Percentiles rank a stretch among this genome's conserved stretches.
Evolutionary conservation across 37 sponge, comb jelly and placozoan species (phyloP).

Genomic region (Lycopodina hypogea): DNA sequence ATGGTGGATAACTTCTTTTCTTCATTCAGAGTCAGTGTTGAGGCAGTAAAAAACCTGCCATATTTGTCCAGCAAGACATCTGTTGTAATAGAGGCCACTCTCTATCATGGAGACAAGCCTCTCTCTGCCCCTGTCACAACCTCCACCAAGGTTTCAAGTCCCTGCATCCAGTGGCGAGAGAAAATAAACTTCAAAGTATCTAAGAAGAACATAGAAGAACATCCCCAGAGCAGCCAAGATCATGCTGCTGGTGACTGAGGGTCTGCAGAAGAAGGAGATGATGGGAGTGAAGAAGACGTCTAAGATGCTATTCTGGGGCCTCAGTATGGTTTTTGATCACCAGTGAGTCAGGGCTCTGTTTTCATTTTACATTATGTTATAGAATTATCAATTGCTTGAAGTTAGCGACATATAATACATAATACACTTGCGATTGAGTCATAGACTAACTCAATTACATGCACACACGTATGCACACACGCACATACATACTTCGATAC

Average conservation of each 20-base stretch:
- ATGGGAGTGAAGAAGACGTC: slow-evolving; percentile 16
- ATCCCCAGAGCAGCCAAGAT: slow-evolving; percentile 67
- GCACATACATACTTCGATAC: too few relatives aligned
- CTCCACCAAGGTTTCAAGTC: neutral
- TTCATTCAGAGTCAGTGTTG: slow-evolving; percentile 1
- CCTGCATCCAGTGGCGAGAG: slow-evolving; percentile 26
- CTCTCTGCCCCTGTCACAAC: slow-evolving; percentile 37
- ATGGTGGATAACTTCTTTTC: neutral
- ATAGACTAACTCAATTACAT: too few relatives aligned
- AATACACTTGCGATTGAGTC: too few relatives aligned
- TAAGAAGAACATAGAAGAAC: slow-evolving; percentile 55
- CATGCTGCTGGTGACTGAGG: slow-evolving; percentile 37
- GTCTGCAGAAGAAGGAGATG: slow-evolving; percentile 18
- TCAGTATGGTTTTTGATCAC: slow-evolving; percentile 45
- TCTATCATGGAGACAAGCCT: slow-evolving; percentile 70
- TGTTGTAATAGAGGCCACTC: slow-evolving; percentile 47
- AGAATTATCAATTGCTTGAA: neutral
- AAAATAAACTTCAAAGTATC: slow-evolving; percentile 50
- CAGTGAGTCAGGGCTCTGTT: neutral
- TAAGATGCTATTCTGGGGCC: slow-evolving; percentile 57
- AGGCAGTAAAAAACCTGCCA: slow-evolving; percentile 30
- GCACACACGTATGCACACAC: too few relatives aligned
- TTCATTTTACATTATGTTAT: neutral
- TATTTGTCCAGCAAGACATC: neutral
- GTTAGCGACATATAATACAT: neutral